Base-by-base conservation (phyloP, 2,113 vertebrate species). In the Axis porcinus region DNA sequence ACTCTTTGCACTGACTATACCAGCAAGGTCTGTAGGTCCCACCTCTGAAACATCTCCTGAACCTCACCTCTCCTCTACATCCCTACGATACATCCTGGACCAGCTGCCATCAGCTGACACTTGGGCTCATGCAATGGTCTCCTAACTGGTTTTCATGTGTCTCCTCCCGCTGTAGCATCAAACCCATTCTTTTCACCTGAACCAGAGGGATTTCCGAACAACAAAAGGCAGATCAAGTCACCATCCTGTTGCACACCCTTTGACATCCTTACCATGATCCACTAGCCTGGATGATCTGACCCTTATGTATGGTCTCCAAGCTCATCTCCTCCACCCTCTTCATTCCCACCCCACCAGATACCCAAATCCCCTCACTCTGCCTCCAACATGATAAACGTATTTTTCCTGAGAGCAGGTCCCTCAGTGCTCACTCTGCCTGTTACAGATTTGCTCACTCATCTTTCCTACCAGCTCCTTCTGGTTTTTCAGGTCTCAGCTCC, bases 1-100 rank as follows among this genome's bases (percentile, higher is more conserved):
- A 5, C 16, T 15, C 3, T 86, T n/a, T 9, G 5, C 6, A 36
- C 36, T n/a, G 1, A 78, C 21, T 1, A 28, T 3, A 7, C 23
- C 21, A 55, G 43, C 8, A 16, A 21, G 28, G 62, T 76, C 52
- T n/a, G 5, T 12, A 13, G 43, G 12, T 45, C 2, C n/a, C 58
- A 74, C 52, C 47, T n/a, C 58, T 11, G 27, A 58, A 43, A 58
- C 2, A 21, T 7, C 27, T 70, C 21, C 25, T 21, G 23, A 28
- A 28, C 33, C 52, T 40, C 21, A 16, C 9, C 30, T 64, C 13
- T 11, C 0, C 23, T 47, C 15, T 15, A 55, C 17, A 30, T n/a
- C 70, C 16, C 58, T 54, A 55, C 30, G 8, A 7, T 28, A 50
- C 6, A 13, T 33, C 40, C 74, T 67, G 60, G 33, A 25, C 55